Conservation (phyloP, 2,113 vertebrate species). For the Seriola rivoliana region DNA sequence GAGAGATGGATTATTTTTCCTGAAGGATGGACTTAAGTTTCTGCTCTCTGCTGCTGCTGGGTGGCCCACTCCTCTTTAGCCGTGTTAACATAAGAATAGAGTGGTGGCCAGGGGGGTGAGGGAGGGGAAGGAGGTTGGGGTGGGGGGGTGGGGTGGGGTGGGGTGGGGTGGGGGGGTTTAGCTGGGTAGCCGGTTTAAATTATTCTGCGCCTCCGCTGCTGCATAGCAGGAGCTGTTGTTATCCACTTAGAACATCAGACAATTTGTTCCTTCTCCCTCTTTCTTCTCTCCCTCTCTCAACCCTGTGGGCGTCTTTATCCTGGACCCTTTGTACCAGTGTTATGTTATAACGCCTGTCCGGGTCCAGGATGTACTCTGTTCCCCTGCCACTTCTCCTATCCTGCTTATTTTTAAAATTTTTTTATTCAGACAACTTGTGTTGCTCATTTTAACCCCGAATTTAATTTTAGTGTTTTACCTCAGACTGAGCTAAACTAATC, state of each 20-base stretch:
- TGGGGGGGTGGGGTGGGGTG: conserved; percentile 19
- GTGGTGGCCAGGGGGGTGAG: conserved; percentile 59
- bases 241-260: conserved; percentile 84
- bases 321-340: conserved; percentile 58
- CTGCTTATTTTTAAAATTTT: not conserved
- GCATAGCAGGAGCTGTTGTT: conserved; percentile 84
- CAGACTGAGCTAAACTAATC: conserved; percentile 28
- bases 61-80: conserved; percentile 84
- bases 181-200: conserved; percentile 82
- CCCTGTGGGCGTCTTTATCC: conserved; percentile 67
- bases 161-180: conserved; percentile 14
- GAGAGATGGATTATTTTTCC: conserved; percentile 83
- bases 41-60: conserved; percentile 83
- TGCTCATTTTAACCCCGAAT: not conserved
- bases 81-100: conserved; percentile 88
- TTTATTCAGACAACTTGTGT: not conserved
- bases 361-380: conserved; percentile 23
- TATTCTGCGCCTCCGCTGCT: conserved; percentile 79
- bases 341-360: conserved; percentile 26
- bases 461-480: conserved; percentile 12
- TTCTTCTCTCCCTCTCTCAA: conserved; percentile 57
- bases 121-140: conserved; percentile 34
- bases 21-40: conserved; percentile 82
- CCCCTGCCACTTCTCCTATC: not conserved
- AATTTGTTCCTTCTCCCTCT: conserved; percentile 72